Conservation (phyloP, 2,113 vertebrate species). For the Antidorcas marsupialis region DNA sequence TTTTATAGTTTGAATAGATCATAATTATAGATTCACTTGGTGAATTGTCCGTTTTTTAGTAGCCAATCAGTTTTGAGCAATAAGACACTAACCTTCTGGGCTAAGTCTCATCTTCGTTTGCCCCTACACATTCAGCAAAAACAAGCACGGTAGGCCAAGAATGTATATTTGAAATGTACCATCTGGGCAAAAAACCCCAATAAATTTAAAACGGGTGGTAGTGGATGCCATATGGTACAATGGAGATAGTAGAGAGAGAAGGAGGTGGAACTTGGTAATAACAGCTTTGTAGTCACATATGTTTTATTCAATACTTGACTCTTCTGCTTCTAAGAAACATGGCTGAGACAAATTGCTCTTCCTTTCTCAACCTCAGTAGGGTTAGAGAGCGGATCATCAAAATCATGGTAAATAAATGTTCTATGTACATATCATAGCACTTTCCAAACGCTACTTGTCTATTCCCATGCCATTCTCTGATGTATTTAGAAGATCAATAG, state of each 20-base stretch:
- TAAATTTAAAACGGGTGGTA: background rate
- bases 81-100: background rate
- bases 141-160: background rate
- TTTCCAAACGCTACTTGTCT: background rate
- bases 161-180: background rate
- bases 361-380: background rate
- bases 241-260: rapidly evolving
- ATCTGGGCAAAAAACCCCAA: background rate
- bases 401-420: background rate
- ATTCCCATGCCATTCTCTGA: background rate
- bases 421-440: background rate
- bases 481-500: background rate
- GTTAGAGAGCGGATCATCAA: background rate
- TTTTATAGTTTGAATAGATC: slow-evolving; percentile 8
- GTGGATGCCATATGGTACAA: background rate
- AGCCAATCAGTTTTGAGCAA: background rate
- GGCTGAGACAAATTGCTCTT: background rate
- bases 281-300: background rate
- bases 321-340: background rate
- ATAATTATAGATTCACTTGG: background rate
- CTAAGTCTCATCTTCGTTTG: background rate
- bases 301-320: background rate
- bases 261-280: background rate
- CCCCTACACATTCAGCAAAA: background rate
- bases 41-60: background rate